These are phyloP conservation scores for Therioaphis trifolii DNA, from an alignment of 2,888 invertebrate species.

Conservation along the genomic window DNA sequence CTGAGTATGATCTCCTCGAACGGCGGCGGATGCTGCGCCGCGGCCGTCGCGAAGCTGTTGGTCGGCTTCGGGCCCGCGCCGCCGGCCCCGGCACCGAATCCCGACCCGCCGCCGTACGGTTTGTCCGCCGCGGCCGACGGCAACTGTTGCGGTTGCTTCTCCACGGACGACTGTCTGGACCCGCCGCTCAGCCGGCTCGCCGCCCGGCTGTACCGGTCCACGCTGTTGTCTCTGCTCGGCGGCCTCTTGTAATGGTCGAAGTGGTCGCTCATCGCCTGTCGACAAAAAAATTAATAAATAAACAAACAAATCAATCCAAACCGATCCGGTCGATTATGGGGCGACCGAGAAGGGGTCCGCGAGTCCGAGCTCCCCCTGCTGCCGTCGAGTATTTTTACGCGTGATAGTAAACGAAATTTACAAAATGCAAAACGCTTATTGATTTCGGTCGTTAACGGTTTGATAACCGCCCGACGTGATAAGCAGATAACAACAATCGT, in stretches of 20 bases:
- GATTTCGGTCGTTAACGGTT: too few species aligned
- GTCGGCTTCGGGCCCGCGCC: background rate
- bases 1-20: conserved; percentile 86
- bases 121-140: conserved; percentile 11
- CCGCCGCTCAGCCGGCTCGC: conserved; percentile 74
- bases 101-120: background rate
- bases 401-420: too few species aligned
- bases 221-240: conserved; percentile 87
- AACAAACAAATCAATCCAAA: background rate
- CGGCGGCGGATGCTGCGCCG: conserved; percentile 71
- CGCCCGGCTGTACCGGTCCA: conserved; percentile 82
- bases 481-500: too few species aligned
- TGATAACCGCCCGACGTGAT: too few species aligned
- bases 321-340: background rate
- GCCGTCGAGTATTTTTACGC: too few species aligned
- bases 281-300: background rate
- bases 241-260: conserved; percentile 95
- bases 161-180: conserved; percentile 84
- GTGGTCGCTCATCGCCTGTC: conserved; percentile 84
- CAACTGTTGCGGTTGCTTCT: conserved; percentile 68
- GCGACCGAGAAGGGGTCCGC: too few species aligned
- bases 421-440: too few species aligned
- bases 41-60: background rate
- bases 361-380: too few species aligned
- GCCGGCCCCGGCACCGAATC: background rate